phyloP scores from a whole-genome alignment of 2,113 vertebrate genomes.

The Shinisaurus crocodilurus region DNA sequence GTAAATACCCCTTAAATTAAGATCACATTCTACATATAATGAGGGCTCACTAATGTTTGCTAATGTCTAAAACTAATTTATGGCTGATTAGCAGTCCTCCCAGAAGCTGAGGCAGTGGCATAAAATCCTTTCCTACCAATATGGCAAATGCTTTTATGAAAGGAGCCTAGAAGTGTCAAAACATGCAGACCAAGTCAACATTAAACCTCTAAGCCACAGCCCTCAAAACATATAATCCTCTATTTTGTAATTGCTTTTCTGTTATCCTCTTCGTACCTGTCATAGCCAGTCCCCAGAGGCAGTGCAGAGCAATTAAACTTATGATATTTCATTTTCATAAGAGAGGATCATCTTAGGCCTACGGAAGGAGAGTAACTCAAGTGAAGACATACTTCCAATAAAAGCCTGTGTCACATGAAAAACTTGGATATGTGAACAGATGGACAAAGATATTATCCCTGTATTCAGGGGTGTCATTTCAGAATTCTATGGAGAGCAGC shows the following conservation, averaged over 20 bases:
- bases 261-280: constrained; percentile 55
- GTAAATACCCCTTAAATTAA: constrained; percentile 38
- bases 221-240: constrained; percentile 49
- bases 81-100: constrained; percentile 45
- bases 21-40: constrained; percentile 41
- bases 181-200: constrained; percentile 51
- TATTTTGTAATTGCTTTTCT: constrained; percentile 59
- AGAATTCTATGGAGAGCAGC: neutral
- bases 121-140: constrained; percentile 51
- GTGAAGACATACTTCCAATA: constrained; percentile 32
- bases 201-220: constrained; percentile 52
- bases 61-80: constrained; percentile 57
- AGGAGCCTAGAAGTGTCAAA: constrained; percentile 35
- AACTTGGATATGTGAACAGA: constrained; percentile 35
- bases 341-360: constrained; percentile 55
- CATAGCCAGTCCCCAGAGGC: constrained; percentile 42
- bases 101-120: constrained; percentile 18
- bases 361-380: constrained; percentile 43
- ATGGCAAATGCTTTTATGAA: constrained; percentile 59
- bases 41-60: constrained; percentile 26
- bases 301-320: constrained; percentile 61
- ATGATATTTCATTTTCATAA: constrained; percentile 66
- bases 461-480: neutral
- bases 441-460: neutral
- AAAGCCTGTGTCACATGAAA: constrained; percentile 18